Conservation (phyloP, 2,797 vertebrate genomes). For the Malacoctenus gilli region DNA sequence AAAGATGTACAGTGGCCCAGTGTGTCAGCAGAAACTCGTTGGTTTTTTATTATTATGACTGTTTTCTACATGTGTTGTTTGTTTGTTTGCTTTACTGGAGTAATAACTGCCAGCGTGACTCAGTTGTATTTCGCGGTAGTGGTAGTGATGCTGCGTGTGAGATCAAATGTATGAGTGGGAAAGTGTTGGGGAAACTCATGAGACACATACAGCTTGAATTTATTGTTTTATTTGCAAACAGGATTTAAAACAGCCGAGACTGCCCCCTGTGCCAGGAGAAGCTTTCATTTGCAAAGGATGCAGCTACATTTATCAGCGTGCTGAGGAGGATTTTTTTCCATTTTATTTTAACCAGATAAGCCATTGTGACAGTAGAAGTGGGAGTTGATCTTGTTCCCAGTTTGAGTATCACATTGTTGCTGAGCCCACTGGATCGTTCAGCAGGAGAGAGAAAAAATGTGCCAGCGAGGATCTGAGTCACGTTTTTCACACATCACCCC, state of each 20-base stretch:
- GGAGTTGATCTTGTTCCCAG: no score
- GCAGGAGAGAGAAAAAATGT: no score
- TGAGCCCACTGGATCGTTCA: neutral
- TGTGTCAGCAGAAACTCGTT: neutral
- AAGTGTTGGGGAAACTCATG: neutral
- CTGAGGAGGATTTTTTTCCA: no score
- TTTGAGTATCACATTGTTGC: no score
- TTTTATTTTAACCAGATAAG: no score
- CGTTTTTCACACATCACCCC: neutral
- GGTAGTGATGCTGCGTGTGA: neutral
- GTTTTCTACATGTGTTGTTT: neutral
- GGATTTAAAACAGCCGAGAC: no score
- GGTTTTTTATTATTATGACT: neutral
- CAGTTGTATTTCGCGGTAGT: neutral
- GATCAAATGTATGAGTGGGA: neutral
- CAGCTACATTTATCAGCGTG: no score
- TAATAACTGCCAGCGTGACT: neutral
- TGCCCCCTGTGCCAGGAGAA: no score
- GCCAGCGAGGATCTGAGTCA: neutral
- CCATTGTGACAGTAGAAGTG: no score
- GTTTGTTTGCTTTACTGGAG: neutral
- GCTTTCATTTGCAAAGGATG: no score
- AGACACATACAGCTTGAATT: neutral
- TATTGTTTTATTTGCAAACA: no score
- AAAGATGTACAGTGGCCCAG: no score